These are phyloP conservation scores for Amphipyra berbera DNA, from an alignment of 2,888 invertebrate genomes.

Conservation along the genomic window DNA sequence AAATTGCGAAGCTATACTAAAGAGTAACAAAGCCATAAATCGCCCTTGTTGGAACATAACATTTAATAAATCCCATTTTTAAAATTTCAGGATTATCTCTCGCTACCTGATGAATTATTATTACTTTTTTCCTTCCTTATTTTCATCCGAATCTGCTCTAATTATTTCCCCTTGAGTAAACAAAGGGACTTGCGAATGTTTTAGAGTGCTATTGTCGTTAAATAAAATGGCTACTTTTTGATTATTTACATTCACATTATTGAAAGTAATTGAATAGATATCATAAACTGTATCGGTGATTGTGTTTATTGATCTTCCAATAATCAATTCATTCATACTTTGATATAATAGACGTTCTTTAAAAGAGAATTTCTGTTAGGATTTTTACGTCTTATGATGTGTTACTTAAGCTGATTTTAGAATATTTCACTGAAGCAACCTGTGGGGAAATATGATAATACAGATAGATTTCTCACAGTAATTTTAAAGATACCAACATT, in stretches of 20 bases:
- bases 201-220: slow-evolving; percentile 57
- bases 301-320: slow-evolving; percentile 4
- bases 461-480: too few species aligned
- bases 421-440: too few species aligned
- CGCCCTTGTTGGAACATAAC: background rate
- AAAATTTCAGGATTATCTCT: slow-evolving; percentile 81
- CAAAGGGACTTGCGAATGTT: slow-evolving; percentile 74
- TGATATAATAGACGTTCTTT: too few species aligned
- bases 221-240: slow-evolving; percentile 48
- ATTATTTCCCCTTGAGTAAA: slow-evolving; percentile 85
- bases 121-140: slow-evolving; percentile 72
- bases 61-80: slow-evolving; percentile 67
- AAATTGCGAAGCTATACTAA: too few species aligned
- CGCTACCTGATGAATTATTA: slow-evolving; percentile 83
- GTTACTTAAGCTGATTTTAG: too few species aligned
- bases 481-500: too few species aligned
- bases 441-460: too few species aligned
- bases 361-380: too few species aligned
- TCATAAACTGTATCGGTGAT: background rate
- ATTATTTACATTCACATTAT: slow-evolving; percentile 49
- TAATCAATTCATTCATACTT: too few species aligned
- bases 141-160: slow-evolving; percentile 78
- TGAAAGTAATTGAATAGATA: slow-evolving; percentile 2
- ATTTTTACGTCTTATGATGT: too few species aligned
- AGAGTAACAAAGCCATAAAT: background rate